A percentile compares a stretch with the other conserved stretches of the same genome.
Conservation (phyloP, 2,113 vertebrate genomes). For the Dipodomys ordii region DNA sequence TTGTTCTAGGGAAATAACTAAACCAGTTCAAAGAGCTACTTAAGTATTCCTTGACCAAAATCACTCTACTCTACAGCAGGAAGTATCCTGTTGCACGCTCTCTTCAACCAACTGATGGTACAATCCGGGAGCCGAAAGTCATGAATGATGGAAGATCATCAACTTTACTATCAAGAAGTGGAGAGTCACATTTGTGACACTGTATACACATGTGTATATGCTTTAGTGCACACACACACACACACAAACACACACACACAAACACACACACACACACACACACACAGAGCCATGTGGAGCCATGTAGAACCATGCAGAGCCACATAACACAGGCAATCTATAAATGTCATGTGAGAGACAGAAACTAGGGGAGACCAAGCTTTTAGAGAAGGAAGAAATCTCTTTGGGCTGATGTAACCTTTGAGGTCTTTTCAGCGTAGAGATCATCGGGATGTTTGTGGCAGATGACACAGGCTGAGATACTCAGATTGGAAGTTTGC, state of each 20-base stretch:
- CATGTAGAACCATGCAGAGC: too few relatives aligned
- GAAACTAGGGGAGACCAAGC: background rate
- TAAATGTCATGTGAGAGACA: background rate
- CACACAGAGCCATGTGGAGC: too few relatives aligned
- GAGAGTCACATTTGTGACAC: background rate
- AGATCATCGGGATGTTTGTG: background rate
- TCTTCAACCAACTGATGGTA: background rate
- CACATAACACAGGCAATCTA: background rate
- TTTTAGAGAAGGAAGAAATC: background rate
- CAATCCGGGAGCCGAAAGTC: too few relatives aligned
- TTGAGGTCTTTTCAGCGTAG: background rate
- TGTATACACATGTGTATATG: accelerated
- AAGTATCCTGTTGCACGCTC: background rate
- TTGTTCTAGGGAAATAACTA: background rate
- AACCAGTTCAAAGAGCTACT: background rate
- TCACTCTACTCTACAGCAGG: background rate
- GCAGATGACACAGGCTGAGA: background rate
- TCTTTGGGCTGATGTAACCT: background rate
- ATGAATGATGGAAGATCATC: background rate
- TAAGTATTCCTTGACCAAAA: background rate
- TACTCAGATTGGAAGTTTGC: background rate
- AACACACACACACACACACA: too few relatives aligned
- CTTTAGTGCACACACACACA: background rate
- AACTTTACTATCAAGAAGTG: background rate
- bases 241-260: too few relatives aligned